phyloP scores from a whole-genome alignment of 2,797 vertebrate species.

The Paratrypauchen microcephalus region DNA sequence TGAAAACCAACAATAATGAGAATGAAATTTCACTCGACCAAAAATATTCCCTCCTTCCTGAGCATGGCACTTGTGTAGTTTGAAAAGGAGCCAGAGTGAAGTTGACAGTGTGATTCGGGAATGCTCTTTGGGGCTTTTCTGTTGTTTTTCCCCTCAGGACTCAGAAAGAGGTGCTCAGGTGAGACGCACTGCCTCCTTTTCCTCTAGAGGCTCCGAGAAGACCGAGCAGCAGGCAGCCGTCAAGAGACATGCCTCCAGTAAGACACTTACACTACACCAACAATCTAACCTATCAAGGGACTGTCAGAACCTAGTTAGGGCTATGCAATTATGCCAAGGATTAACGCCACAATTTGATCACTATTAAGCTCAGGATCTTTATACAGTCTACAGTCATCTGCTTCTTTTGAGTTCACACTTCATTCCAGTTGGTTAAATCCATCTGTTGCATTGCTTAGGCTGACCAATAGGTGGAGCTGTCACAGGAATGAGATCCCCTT shows the following conservation, averaged over 20 bases:
- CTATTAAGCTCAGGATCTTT: too few species aligned
- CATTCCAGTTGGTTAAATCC: too few species aligned
- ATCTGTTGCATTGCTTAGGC: too few species aligned
- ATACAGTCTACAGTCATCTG: too few species aligned
- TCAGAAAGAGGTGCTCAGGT: constrained; percentile 77
- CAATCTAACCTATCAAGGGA: background rate
- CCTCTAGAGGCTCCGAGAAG: constrained; percentile 87
- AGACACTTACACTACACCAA: constrained; percentile 23
- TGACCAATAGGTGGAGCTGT: too few species aligned
- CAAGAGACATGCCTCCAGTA: constrained; percentile 93
- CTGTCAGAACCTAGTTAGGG: too few species aligned
- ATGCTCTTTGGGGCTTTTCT: background rate
- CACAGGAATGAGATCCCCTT: too few species aligned
- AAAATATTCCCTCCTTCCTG: background rate
- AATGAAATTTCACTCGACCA: background rate
- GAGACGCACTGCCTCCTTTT: constrained; percentile 91
- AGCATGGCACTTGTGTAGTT: background rate
- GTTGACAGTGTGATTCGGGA: background rate
- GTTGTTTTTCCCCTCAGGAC: constrained; percentile 51
- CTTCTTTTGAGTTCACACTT: too few species aligned
- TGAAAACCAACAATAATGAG: background rate
- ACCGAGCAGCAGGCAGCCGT: constrained; percentile 85
- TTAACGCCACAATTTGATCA: too few species aligned
- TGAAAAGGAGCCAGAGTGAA: background rate
- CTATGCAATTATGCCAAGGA: too few species aligned